These are phyloP conservation scores for Rhyzopertha dominica DNA, from an alignment of 1,140 invertebrate species.

Conservation along the genomic window DNA sequence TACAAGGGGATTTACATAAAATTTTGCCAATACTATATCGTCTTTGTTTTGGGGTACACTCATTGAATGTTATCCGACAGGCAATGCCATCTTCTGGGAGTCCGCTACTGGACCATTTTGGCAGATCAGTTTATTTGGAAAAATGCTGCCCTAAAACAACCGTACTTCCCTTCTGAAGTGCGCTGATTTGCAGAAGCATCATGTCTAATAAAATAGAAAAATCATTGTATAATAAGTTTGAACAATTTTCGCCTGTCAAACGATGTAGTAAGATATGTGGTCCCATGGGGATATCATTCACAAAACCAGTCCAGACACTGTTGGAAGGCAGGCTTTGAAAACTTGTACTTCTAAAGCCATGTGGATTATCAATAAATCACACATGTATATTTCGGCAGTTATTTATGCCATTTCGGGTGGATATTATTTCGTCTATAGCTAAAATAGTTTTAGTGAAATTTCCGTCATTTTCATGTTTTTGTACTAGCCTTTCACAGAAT, in stretches of 20 bases:
- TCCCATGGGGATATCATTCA: not conserved
- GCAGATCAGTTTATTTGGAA: too few species aligned
- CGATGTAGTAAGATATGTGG: constrained; percentile 1
- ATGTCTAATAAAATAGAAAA: constrained; percentile 1
- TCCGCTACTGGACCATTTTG: too few species aligned
- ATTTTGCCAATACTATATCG: too few species aligned
- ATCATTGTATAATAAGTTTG: constrained; percentile 3
- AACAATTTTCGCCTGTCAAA: not conserved
- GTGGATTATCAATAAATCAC: constrained; percentile 2
- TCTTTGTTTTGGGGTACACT: too few species aligned
- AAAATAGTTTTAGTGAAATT: constrained; percentile 28
- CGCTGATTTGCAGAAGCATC: not conserved
- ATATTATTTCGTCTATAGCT: constrained; percentile 39
- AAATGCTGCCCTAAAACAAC: too few species aligned
- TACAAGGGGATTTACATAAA: too few species aligned
- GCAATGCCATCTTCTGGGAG: too few species aligned
- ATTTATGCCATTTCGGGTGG: constrained; percentile 33
- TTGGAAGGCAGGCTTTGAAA: not conserved
- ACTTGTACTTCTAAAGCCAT: not conserved
- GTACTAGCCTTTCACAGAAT: constrained; percentile 9
- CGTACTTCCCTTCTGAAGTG: too few species aligned
- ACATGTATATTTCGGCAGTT: constrained; percentile 23
- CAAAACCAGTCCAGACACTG: constrained; percentile 8
- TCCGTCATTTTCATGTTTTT: constrained; percentile 19
- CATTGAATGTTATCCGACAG: too few species aligned